phyloP scores from a whole-genome alignment of 2,888 invertebrate genomes.

The Cephalotes varians region DNA sequence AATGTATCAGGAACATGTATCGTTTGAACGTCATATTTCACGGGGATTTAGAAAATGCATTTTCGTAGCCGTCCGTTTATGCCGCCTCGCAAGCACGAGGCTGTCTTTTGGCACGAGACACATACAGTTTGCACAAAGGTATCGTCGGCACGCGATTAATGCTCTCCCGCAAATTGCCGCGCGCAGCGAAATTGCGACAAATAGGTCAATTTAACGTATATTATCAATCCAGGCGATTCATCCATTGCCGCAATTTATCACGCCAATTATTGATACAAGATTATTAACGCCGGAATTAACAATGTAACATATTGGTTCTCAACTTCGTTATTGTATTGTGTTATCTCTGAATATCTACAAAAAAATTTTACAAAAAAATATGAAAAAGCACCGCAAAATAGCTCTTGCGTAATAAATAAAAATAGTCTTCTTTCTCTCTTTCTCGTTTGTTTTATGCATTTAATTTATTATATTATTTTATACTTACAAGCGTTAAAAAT shows the following conservation, averaged over 20 bases:
- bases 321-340: conserved; percentile 1
- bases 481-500: background rate
- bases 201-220: conserved; percentile 45
- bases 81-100: conserved; percentile 1
- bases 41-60: conserved; percentile 32
- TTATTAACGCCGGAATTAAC: conserved; percentile 46
- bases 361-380: background rate
- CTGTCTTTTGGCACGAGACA: background rate
- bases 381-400: background rate
- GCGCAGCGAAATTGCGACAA: conserved; percentile 35
- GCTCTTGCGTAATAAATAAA: background rate
- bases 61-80: conserved; percentile 18
- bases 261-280: conserved; percentile 47
- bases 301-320: conserved; percentile 30
- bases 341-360: background rate
- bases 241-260: conserved; percentile 49
- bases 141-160: conserved; percentile 48
- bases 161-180: conserved; percentile 33
- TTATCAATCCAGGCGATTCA: conserved; percentile 44
- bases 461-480: background rate
- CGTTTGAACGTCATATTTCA: conserved; percentile 49
- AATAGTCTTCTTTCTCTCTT: background rate
- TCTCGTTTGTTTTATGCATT: background rate
- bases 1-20: background rate
- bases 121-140: conserved; percentile 7